Evolutionary conservation across 1,140 invertebrate species (phyloP).

Genomic region (Pristionchus pacificus): DNA sequence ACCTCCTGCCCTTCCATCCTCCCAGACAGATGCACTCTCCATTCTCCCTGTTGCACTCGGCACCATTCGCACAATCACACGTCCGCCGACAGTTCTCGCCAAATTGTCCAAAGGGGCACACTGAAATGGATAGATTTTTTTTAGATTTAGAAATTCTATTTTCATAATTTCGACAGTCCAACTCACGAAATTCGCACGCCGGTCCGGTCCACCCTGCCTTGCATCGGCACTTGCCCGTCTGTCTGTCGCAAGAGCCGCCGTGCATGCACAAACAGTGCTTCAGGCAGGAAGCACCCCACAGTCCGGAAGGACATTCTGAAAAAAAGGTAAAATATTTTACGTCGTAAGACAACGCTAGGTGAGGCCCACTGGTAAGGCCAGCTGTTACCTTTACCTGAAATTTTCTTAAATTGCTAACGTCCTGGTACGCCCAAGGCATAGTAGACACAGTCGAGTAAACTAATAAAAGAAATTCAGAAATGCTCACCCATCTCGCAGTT

Average conservation of each 20-base stretch:
- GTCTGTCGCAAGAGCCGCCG: slow-evolving; percentile 44
- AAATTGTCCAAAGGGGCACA: slow-evolving; percentile 53
- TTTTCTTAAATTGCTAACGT: slow-evolving; percentile 5
- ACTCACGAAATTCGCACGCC: slow-evolving; percentile 54
- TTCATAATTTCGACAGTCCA: not conserved
- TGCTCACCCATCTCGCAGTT: slow-evolving; percentile 55
- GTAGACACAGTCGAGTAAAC: no score
- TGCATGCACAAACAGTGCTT: slow-evolving; percentile 52
- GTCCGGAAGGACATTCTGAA: slow-evolving; percentile 57
- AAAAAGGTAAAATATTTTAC: no score
- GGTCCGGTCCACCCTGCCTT: slow-evolving; percentile 54
- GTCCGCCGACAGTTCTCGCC: slow-evolving; percentile 42
- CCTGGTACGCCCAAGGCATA: no score
- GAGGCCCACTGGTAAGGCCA: no score
- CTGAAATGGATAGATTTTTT: slow-evolving; percentile 30
- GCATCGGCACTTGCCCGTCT: slow-evolving; percentile 54
- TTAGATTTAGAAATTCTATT: not conserved
- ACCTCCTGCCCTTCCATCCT: slow-evolving; percentile 51
- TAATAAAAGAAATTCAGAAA: not conserved
- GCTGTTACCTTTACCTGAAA: slow-evolving; percentile 15
- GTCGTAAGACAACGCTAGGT: no score
- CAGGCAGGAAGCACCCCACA: slow-evolving; percentile 58
- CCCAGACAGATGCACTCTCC: slow-evolving; percentile 50
- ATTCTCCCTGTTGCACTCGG: slow-evolving; percentile 41
- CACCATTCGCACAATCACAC: slow-evolving; percentile 53